Percentiles rank a stretch among this genome's conserved stretches.
Conservation (phyloP, 2,888 invertebrate genomes). For the Scotopteryx bipunctaria region DNA sequence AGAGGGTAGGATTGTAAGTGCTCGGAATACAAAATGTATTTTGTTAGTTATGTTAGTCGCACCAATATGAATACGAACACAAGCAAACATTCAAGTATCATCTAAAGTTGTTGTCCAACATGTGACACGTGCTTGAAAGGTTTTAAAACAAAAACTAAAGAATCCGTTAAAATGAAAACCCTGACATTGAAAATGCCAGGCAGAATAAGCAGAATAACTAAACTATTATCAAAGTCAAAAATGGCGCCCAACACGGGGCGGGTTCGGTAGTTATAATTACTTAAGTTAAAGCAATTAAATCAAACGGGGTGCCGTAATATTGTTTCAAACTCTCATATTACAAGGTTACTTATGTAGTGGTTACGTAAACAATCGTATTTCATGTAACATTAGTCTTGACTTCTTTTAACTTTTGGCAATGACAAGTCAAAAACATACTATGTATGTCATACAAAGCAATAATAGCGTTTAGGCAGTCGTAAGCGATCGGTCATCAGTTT, state of each 20-base stretch:
- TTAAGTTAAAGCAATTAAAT: slow-evolving; percentile 9
- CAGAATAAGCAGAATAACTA: background rate
- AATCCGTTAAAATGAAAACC: background rate
- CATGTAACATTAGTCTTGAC: too few species aligned
- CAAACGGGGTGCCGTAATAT: background rate
- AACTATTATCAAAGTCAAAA: slow-evolving; percentile 12
- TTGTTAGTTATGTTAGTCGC: background rate
- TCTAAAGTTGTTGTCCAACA: background rate
- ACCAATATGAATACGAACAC: too few species aligned
- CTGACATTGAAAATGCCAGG: too few species aligned
- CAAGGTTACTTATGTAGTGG: background rate
- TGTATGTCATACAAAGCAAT: too few species aligned
- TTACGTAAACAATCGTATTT: background rate
- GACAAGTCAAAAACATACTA: too few species aligned
- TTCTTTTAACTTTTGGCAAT: too few species aligned
- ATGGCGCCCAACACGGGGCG: slow-evolving; percentile 12
- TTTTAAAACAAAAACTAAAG: background rate
- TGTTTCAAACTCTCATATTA: background rate
- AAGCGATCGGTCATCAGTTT: too few species aligned
- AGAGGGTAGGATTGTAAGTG: background rate
- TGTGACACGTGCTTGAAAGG: background rate
- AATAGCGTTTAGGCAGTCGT: too few species aligned
- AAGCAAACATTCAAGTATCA: too few species aligned
- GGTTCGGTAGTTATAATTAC: slow-evolving; percentile 3
- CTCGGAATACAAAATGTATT: background rate